Conservation (phyloP, 2,888 invertebrate genomes). For the Oligia latruncula region DNA sequence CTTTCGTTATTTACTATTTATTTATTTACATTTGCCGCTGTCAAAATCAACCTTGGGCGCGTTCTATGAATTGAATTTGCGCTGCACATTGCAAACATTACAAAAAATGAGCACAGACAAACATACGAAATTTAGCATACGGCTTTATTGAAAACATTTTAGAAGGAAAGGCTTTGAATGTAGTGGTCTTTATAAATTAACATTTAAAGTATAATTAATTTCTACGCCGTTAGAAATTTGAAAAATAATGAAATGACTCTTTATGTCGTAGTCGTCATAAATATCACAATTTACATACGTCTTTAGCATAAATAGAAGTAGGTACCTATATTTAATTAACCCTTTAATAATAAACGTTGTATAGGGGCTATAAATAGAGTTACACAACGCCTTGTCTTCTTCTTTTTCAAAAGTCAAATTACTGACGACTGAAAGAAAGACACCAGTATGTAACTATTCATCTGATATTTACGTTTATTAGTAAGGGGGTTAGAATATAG, state of each 20-base stretch:
- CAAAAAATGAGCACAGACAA: slow-evolving; percentile 42
- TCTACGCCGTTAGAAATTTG: background rate
- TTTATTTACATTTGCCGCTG: slow-evolving; percentile 1
- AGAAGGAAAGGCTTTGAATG: background rate
- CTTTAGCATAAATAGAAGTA: background rate
- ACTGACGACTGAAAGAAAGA: too few species aligned
- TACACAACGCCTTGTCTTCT: too few species aligned
- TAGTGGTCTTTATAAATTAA: slow-evolving; percentile 9
- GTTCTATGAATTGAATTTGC: slow-evolving; percentile 48
- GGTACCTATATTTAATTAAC: background rate
- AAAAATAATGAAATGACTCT: background rate
- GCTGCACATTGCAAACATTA: slow-evolving; percentile 57
- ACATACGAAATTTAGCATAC: slow-evolving; percentile 33
- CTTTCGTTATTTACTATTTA: slow-evolving; percentile 47
- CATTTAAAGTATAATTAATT: background rate
- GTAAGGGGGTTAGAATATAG: background rate
- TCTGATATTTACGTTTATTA: too few species aligned
- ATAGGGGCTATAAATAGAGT: too few species aligned
- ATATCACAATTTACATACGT: slow-evolving; percentile 4
- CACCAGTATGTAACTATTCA: too few species aligned
- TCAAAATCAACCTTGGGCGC: slow-evolving; percentile 59
- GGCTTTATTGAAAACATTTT: background rate
- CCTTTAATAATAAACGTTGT: too few species aligned
- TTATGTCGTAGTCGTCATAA: background rate
- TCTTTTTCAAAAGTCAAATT: too few species aligned